Base-by-base conservation (phyloP, 2,888 invertebrate genomes). In the Tupiocoris notatus region DNA sequence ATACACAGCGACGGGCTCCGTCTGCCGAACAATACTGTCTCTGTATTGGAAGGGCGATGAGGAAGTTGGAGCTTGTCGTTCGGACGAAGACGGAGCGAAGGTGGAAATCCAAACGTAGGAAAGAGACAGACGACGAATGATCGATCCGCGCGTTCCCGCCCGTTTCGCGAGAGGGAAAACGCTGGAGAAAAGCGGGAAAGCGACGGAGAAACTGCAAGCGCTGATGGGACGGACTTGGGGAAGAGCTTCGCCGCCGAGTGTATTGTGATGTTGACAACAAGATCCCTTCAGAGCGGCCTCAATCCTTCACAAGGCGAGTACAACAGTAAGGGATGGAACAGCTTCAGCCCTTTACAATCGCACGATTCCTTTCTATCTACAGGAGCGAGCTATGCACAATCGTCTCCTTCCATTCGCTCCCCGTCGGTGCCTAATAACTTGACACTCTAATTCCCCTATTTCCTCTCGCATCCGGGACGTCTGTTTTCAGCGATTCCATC, bases 221-320 rank as follows among this genome's bases (percentile, higher is more conserved):
- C n/a, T 17, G 25, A 22, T 22, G 23, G 3, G 58, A 24, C 20
- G 70, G 67, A 57, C 16, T 21, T 18, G 21, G 21, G 67, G 61
- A 7, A 56, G 67, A 39, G 39, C 39, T 12, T 39, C 39, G 63
- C 62, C 39, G 62, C 73, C 18, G 18, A 20, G 73, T 75, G 75
- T 66, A 75, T 75, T 75, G 75, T 75, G 66, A 75, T 59, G 75
- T 75, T 66, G 75, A 75, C 75, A 75, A 75, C 75, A 39, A 56
- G 24, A 16, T 75, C 54, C 59, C 66, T 59, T 66, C 58, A 21
- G 39, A 39, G 39, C 56, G 25, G 58, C 25, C 70, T 17, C 59
- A 73, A 73, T 62, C 73, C 73, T 62, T 73, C 62, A 57, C 65
- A 65, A 18, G 39, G 39, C 39, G 39, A 3, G 39, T 39, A 39